Base-by-base conservation (phyloP, 2,797 vertebrate species). In the Sebastes dallii region DNA sequence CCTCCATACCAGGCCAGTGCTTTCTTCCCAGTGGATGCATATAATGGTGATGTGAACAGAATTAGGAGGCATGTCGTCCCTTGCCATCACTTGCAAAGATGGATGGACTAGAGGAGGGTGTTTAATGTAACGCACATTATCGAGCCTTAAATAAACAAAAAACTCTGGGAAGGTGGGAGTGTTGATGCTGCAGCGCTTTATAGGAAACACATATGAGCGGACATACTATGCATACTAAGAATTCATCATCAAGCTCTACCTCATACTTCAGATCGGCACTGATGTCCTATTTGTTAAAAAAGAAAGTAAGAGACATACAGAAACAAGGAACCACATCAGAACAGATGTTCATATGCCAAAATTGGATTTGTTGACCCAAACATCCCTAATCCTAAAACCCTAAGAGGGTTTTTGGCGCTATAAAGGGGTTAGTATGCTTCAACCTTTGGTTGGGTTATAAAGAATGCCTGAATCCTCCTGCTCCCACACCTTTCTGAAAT, bases 41-140 rank as follows among this genome's bases (percentile, higher is more conserved):
- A 84, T 85, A 84, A 82, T 50, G 36, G 55, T 70, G 52, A 85
- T 81, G 66, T 80, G 81, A 84, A 73, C 74, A 46, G 74, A 78
- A 39, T 72, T 29, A n/a, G 42, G 80, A 84, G 77, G 56, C 46
- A 62, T 72, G 85, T 66, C 8, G 52, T 78, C 73, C 54, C 62
- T 77, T 64, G 83, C 76, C 24, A 73, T 72, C 20, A 16, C 69
- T 84, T 69, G 20, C 59, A 78, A 85, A 70, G 72, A 76, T 78
- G 56, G 61, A 75, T 66, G 16, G 69, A 73, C 62, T 72, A 66
- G 70, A 72, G 25, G 52, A 87, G 65, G 76, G 75, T 86, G 77
- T 90, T 90, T 75, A 89, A 83, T 88, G 76, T 77, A 90, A 83
- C 77, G 81, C 83, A 91, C 85, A 91, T 94, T 84, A 91, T 89